phyloP scores from a whole-genome alignment of 2,888 invertebrate genomes.

The Cylloceria caligata region DNA sequence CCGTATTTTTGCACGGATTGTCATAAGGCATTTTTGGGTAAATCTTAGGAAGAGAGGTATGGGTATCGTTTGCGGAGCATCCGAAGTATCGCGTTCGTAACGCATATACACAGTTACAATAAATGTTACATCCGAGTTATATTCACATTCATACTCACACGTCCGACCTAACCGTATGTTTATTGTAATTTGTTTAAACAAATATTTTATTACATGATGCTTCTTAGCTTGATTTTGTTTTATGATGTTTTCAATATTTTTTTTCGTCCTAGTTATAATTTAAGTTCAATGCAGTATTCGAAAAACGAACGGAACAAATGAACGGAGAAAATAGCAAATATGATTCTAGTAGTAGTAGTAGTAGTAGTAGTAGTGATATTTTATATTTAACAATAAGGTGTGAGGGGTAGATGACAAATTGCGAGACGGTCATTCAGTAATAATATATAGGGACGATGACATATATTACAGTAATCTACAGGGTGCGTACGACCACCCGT shows the following conservation, averaged over 20 bases:
- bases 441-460: slow-evolving; percentile 36
- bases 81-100: slow-evolving; percentile 45
- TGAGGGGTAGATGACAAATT: slow-evolving; percentile 56
- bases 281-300: slow-evolving; percentile 45
- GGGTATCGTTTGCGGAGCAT: slow-evolving; percentile 47
- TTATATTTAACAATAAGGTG: slow-evolving; percentile 20
- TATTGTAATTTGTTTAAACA: slow-evolving; percentile 49
- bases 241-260: slow-evolving; percentile 22
- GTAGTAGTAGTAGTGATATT: slow-evolving; percentile 26
- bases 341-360: slow-evolving; percentile 18
- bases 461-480: slow-evolving; percentile 39
- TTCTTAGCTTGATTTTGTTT: slow-evolving; percentile 47
- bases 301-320: slow-evolving; percentile 50
- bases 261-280: slow-evolving; percentile 20
- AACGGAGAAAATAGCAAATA: slow-evolving; percentile 42
- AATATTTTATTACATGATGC: slow-evolving; percentile 57
- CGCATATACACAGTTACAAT: background rate
- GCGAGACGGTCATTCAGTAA: slow-evolving; percentile 40
- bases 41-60: background rate
- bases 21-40: background rate
- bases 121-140: background rate
- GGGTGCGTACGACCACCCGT: too few relatives aligned
- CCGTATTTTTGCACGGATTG: slow-evolving; percentile 6
- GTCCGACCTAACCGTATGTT: slow-evolving; percentile 59
- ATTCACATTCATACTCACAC: slow-evolving; percentile 53